Evolutionary conservation across 2,888 invertebrate species (phyloP).

Genomic region (Lordiphosa fenestrarum): DNA sequence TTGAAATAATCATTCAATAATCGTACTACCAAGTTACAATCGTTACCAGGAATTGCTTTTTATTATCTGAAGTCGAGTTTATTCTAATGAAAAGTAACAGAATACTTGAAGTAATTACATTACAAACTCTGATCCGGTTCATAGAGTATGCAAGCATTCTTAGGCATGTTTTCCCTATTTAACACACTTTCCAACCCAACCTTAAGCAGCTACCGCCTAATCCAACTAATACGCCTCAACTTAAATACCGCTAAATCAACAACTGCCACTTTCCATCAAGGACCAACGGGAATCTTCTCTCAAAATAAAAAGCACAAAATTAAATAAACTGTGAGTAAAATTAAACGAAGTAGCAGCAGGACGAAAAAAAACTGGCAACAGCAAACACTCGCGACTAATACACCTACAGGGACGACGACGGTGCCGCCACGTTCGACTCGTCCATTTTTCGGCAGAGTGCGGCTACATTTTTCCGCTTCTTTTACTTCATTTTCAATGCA

Average conservation of each 20-base stretch:
- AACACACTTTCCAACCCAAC: slow-evolving; percentile 20
- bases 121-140: no score
- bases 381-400: slow-evolving; percentile 20
- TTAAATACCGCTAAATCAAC: slow-evolving; percentile 74
- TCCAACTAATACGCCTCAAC: slow-evolving; percentile 71
- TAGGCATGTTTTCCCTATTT: not conserved
- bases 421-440: slow-evolving; percentile 23
- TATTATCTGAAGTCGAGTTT: no score
- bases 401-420: slow-evolving; percentile 21
- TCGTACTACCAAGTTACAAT: no score
- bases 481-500: slow-evolving; percentile 78
- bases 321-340: slow-evolving; percentile 76
- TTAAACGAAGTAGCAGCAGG: slow-evolving; percentile 63
- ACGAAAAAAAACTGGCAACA: slow-evolving; percentile 40
- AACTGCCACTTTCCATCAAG: slow-evolving; percentile 62
- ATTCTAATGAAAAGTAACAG: no score
- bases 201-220: slow-evolving; percentile 57
- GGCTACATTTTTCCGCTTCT: slow-evolving; percentile 73
- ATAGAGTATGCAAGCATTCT: no score
- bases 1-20: no score
- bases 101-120: no score
- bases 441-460: slow-evolving; percentile 55
- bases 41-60: no score
- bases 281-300: slow-evolving; percentile 20
- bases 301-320: slow-evolving; percentile 73